phyloP scores from a whole-genome alignment of 92 coral and sea anemone genomes.

The Palythoa grandiflora region DNA sequence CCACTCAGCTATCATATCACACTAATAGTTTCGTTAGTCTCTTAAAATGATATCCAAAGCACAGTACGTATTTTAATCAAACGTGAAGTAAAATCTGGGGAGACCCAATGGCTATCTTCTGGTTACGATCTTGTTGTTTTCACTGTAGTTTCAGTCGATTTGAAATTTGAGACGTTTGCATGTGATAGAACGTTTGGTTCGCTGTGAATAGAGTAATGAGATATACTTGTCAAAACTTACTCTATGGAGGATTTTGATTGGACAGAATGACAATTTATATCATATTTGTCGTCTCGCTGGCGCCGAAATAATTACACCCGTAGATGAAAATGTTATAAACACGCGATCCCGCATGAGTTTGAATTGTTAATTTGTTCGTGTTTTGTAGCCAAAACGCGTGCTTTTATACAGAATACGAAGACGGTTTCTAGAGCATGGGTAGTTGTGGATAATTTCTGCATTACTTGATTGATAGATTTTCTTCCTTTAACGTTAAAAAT shows the following conservation, averaged over 20 bases:
- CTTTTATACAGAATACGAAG: slow-evolving; percentile 19
- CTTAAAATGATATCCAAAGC: slow-evolving; percentile 14
- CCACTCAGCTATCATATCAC: slow-evolving; percentile 6
- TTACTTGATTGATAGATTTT: not conserved
- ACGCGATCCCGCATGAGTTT: slow-evolving; percentile 42
- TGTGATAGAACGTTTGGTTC: slow-evolving; percentile 42
- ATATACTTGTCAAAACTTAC: slow-evolving; percentile 54
- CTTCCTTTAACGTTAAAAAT: not conserved
- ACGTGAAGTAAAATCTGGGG: not conserved
- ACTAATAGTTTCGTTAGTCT: slow-evolving; percentile 25
- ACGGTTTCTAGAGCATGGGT: slow-evolving; percentile 1
- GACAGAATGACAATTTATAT: slow-evolving; percentile 53
- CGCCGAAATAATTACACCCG: slow-evolving; percentile 59
- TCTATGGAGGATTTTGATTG: slow-evolving; percentile 43
- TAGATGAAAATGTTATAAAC: slow-evolving; percentile 45
- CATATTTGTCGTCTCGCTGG: slow-evolving; percentile 55
- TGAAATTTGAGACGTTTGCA: slow-evolving; percentile 42
- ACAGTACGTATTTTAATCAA: not conserved
- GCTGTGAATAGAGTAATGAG: slow-evolving; percentile 44
- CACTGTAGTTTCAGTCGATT: not conserved
- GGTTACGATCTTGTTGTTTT: slow-evolving; percentile 20
- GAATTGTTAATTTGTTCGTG: slow-evolving; percentile 33
- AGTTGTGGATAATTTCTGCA: not conserved
- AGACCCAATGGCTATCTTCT: not conserved
- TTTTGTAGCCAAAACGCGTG: slow-evolving; percentile 39